Conservation (phyloP, 2,797 vertebrate species). For the Tenualosa ilisha region DNA sequence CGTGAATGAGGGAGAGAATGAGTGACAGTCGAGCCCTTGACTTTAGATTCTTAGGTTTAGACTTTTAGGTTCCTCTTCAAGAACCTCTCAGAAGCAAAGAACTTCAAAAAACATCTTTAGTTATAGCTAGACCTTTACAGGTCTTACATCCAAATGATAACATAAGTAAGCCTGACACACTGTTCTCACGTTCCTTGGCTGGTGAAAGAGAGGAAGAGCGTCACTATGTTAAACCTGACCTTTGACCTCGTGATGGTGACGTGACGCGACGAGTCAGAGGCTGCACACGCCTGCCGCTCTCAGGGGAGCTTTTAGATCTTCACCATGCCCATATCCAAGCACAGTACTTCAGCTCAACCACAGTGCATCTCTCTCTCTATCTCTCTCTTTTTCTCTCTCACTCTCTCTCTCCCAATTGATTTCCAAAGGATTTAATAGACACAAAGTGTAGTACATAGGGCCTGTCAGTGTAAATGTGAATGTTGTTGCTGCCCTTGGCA, state of each 20-base stretch:
- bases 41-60: background rate
- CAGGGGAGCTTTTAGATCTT: conserved; percentile 70
- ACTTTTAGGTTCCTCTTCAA: background rate
- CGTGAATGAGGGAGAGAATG: conserved; percentile 42
- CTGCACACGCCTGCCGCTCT: conserved; percentile 49
- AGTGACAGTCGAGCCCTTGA: conserved; percentile 29
- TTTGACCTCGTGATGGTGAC: background rate
- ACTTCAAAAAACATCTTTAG: background rate
- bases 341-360: conserved; percentile 71
- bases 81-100: background rate
- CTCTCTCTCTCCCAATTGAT: conserved; percentile 22
- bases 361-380: conserved; percentile 4
- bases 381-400: conserved; percentile 34
- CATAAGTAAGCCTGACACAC: background rate
- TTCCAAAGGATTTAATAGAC: conserved; percentile 66
- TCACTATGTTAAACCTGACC: background rate
- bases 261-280: background rate
- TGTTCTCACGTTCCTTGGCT: background rate
- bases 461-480: conserved; percentile 55
- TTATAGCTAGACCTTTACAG: background rate
- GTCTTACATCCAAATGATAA: background rate
- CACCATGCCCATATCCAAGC: conserved; percentile 68
- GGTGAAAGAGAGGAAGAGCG: background rate
- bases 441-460: conserved; percentile 51
- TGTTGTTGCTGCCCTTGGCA: conserved; percentile 67